Evolutionary conservation across 2,113 vertebrate species (phyloP), one percentile per base, ranked within the genome.

Genomic region (Engraulis encrasicolus): DNA sequence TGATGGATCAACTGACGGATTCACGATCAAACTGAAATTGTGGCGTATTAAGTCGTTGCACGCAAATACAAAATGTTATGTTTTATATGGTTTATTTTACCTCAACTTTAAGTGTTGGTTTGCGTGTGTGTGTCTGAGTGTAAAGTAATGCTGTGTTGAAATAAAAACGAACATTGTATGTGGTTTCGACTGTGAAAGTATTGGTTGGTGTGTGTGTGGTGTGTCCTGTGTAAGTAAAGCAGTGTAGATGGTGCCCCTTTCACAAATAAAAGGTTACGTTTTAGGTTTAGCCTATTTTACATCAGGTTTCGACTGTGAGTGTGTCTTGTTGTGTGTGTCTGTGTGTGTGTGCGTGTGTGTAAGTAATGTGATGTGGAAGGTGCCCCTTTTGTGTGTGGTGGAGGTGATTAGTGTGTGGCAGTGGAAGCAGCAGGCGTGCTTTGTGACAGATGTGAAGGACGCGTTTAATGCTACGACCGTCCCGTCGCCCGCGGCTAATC

Each of bases 361-460:
- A 66, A 66, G 23, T 66, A 31, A 31, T n/a, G n/a, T 1, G n/a
- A 3, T 31, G n/a, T 27, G 20, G 27, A 23, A 5, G 54, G 54
- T n/a, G n/a, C 9, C 58, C n/a, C 58, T 23, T 66, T 66, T 31
- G 12, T 31, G 7, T n/a, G n/a, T n/a, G n/a, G n/a, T 66, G 58
- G 1, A 66, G 58, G 58, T 66, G 58, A 66, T 66, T 14, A 27
- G 58, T 31, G 58, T 12, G 58, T 1, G 23, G 9, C 40, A 66
- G 58, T 14, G n/a, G n/a, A 66, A 23, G 58, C 23, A 66, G 23
- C 58, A 66, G 58, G 1, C 58, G 27, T 31, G 58, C 58, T 66
- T n/a, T 66, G 58, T 66, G 23, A 66, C 58, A 66, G 58, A 66
- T 66, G 58, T 66, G 58, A 66, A 66, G 58, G 58, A 66, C 12